phyloP scores from a whole-genome alignment of 2,113 vertebrate genomes.

The Etheostoma cragini region DNA sequence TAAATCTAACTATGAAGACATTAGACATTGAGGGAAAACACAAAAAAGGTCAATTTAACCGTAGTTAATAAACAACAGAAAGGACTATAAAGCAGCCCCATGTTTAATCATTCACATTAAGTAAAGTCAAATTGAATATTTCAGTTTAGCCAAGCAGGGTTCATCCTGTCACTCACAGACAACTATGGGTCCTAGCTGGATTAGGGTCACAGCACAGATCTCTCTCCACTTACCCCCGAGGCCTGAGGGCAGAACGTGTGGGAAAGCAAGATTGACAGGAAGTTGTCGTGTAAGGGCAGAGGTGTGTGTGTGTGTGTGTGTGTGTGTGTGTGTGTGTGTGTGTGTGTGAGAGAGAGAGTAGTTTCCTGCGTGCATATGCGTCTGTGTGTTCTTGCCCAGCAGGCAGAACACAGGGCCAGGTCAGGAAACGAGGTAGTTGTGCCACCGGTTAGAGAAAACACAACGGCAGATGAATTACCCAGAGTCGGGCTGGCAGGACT shows the following conservation, averaged over 20 bases:
- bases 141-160: slow-evolving; percentile 16
- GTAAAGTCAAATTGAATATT: neutral
- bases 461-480: slow-evolving; percentile 72
- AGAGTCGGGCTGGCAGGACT: slow-evolving; percentile 71
- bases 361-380: slow-evolving; percentile 21
- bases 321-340: slow-evolving; percentile 25
- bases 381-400: slow-evolving; percentile 60
- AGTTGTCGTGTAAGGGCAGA: slow-evolving; percentile 70
- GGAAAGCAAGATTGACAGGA: slow-evolving; percentile 71
- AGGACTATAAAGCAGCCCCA: neutral
- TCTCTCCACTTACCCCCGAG: slow-evolving; percentile 33
- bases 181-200: slow-evolving; percentile 57
- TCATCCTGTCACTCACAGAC: slow-evolving; percentile 47
- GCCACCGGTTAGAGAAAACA: slow-evolving; percentile 71
- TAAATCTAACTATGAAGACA: too few relatives aligned
- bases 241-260: slow-evolving; percentile 65
- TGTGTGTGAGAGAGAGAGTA: slow-evolving; percentile 28
- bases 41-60: neutral
- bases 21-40: neutral
- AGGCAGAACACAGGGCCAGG: slow-evolving; percentile 64
- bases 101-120: slow-evolving; percentile 8
- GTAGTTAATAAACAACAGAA: neutral
- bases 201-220: slow-evolving; percentile 66
- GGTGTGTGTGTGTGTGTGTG: slow-evolving; percentile 45
- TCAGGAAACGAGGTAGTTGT: slow-evolving; percentile 68